phyloP scores from a whole-genome alignment of 2,797 vertebrate genomes.

The Poeciliopsis infans region DNA sequence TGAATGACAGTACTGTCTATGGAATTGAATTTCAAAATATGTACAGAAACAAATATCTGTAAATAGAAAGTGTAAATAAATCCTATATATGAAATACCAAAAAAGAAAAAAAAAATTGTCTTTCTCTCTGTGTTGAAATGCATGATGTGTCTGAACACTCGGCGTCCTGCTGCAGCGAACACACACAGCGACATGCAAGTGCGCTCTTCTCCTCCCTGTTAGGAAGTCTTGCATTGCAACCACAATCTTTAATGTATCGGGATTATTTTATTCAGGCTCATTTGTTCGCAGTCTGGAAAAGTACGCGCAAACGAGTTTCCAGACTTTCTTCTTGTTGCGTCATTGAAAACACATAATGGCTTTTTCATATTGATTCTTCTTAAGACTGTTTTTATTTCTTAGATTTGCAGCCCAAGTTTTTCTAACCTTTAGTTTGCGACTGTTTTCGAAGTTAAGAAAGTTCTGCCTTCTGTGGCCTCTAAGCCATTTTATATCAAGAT shows the following conservation, averaged over 20 bases:
- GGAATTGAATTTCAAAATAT: slow-evolving; percentile 77
- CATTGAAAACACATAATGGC: not conserved
- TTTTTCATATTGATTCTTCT: not conserved
- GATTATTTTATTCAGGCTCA: not conserved
- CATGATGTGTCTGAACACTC: not conserved
- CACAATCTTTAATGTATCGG: not conserved
- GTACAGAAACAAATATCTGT: slow-evolving; percentile 84
- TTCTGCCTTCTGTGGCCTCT: not conserved
- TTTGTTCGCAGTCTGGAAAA: not conserved
- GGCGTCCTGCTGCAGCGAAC: not conserved
- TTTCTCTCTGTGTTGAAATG: not conserved
- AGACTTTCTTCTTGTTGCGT: not conserved
- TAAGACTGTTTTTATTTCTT: not conserved
- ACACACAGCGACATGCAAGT: too few relatives aligned
- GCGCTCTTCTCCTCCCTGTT: not conserved
- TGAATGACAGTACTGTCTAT: slow-evolving; percentile 62
- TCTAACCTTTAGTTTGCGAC: not conserved
- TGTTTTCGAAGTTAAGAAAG: not conserved
- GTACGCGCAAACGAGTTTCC: not conserved
- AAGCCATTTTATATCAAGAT: not conserved
- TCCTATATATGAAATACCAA: slow-evolving; percentile 78
- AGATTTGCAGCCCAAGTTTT: not conserved
- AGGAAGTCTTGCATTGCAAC: not conserved
- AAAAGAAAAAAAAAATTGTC: not conserved
- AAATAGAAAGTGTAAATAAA: slow-evolving; percentile 90